A percentile compares a stretch with the other conserved stretches of the same genome.
phyloP scores from a whole-genome alignment of 2,113 vertebrate species.

The Hassar affinis region DNA sequence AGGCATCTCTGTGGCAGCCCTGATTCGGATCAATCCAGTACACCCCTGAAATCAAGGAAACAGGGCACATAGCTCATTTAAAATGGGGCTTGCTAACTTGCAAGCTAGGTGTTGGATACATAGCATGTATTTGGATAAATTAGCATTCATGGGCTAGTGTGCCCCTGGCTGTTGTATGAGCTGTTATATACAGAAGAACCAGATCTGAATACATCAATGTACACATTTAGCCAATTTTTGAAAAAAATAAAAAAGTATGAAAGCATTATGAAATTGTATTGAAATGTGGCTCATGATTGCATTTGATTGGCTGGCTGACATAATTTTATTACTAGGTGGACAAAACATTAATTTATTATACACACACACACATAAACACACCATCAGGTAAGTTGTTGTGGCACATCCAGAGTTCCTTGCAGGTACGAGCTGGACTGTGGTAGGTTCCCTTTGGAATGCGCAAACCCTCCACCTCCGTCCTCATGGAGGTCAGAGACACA shows the following conservation, averaged over 20 bases:
- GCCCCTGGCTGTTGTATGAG: too few species aligned
- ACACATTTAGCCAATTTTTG: too few species aligned
- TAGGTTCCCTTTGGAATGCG: constrained; percentile 88
- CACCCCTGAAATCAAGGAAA: constrained; percentile 75
- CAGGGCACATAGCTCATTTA: neutral
- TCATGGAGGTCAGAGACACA: constrained; percentile 88
- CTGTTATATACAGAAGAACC: too few species aligned
- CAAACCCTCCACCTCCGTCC: constrained; percentile 93
- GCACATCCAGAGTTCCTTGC: constrained; percentile 93
- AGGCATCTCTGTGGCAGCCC: constrained; percentile 92
- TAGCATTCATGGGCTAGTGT: neutral
- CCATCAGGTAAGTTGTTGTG: constrained; percentile 86
- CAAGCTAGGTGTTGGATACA: neutral
- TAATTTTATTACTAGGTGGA: neutral
- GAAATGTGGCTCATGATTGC: neutral
- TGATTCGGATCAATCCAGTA: constrained; percentile 99
- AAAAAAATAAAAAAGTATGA: too few species aligned
- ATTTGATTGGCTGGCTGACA: neutral
- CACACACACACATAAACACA: constrained; percentile 59
- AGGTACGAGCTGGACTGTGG: constrained; percentile 90
- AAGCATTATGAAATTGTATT: neutral
- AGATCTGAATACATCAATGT: too few species aligned
- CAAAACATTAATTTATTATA: neutral
- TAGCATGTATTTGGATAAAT: too few species aligned
- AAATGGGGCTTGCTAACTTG: neutral